Conservation (phyloP, 1,140 invertebrate genomes). For the Trypoxylus dichotomus region DNA sequence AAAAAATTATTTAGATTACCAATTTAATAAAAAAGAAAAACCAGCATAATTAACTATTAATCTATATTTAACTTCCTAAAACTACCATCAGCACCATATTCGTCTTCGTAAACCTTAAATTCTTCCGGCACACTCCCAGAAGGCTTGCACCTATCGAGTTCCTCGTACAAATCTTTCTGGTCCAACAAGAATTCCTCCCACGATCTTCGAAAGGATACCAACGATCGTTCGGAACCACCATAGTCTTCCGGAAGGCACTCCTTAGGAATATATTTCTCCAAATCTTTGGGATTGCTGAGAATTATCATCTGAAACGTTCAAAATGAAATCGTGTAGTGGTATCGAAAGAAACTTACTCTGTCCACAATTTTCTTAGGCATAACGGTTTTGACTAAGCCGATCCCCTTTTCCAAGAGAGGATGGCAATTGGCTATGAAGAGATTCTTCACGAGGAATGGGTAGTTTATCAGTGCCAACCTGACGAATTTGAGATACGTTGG, state of each 20-base stretch:
- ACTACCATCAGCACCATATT: background rate
- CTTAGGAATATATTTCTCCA: too few species aligned
- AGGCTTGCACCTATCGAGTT: too few species aligned
- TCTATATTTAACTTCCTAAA: slow-evolving; percentile 1
- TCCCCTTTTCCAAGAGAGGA: background rate
- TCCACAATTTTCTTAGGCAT: background rate
- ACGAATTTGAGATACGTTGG: background rate
- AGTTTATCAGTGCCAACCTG: background rate
- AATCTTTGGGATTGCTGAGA: too few species aligned
- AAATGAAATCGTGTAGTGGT: too few species aligned
- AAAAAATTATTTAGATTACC: too few species aligned
- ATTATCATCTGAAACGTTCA: too few species aligned
- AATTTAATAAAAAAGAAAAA: too few species aligned
- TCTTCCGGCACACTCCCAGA: too few species aligned
- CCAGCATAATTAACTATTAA: too few species aligned
- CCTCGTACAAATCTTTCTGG: background rate
- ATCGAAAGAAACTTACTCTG: background rate
- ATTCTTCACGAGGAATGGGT: background rate
- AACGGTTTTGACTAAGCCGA: background rate
- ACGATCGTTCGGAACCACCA: background rate
- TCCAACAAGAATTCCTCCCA: background rate
- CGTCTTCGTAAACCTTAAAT: background rate
- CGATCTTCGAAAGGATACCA: slow-evolving; percentile 37
- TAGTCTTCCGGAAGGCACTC: too few species aligned
- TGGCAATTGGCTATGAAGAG: background rate